phyloP scores from a whole-genome alignment of 2,888 invertebrate genomes.

The Ethmia dodecea region DNA sequence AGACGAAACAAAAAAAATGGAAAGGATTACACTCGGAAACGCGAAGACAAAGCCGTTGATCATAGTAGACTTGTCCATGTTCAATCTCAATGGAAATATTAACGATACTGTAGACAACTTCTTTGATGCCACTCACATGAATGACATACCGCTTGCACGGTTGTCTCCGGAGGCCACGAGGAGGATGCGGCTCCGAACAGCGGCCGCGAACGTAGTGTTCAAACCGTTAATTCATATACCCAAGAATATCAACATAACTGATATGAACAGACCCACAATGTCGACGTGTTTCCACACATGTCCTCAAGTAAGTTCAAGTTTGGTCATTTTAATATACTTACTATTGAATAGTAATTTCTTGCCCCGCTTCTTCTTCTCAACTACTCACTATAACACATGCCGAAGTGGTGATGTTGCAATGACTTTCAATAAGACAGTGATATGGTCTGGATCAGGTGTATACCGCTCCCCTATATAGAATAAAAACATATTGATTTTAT shows the following conservation, averaged over 20 bases:
- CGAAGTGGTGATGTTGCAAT: no score
- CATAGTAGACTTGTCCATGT: conserved; percentile 37
- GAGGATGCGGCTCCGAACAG: conserved; percentile 32
- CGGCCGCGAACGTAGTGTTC: conserved; percentile 46
- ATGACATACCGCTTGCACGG: conserved; percentile 34
- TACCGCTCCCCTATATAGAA: no score
- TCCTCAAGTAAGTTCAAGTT: conserved; percentile 51
- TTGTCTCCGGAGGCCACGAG: conserved; percentile 26
- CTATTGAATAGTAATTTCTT: no score
- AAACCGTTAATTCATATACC: conserved; percentile 44
- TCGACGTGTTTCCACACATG: conserved; percentile 55
- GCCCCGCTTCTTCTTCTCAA: no score
- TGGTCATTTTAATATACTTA: no score
- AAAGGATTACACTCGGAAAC: neutral
- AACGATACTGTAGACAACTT: conserved; percentile 52
- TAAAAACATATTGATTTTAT: no score
- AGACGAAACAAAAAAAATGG: conserved; percentile 5
- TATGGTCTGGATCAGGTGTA: no score
- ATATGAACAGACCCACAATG: conserved; percentile 40
- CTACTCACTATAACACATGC: no score
- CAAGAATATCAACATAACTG: conserved; percentile 36
- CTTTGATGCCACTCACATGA: conserved; percentile 51
- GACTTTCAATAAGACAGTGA: no score
- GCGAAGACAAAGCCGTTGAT: conserved; percentile 29
- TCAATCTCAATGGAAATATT: conserved; percentile 32